Evolutionary conservation across 2,888 invertebrate species (phyloP), one percentile per base, ranked within the genome.

Genomic region (Teinopalpus imperialis): DNA sequence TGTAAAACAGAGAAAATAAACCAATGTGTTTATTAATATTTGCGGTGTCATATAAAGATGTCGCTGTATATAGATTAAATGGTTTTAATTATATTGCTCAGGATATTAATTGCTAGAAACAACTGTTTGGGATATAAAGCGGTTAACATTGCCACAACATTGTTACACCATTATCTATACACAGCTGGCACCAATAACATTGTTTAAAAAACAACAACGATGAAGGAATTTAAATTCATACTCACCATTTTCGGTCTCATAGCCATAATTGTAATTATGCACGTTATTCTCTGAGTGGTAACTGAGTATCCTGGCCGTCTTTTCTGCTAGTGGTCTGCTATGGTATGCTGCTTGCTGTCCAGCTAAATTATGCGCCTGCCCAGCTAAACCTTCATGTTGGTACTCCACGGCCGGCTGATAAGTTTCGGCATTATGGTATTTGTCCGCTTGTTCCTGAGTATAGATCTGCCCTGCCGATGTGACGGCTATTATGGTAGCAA

Each of bases 161-260:
- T n/a, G n/a, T n/a, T n/a, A n/a, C n/a, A n/a, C n/a, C n/a, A n/a
- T n/a, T n/a, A n/a, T n/a, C n/a, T n/a, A n/a, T n/a, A n/a, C n/a
- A n/a, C n/a, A n/a, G n/a, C n/a, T n/a, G n/a, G n/a, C n/a, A n/a
- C n/a, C n/a, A n/a, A n/a, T n/a, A n/a, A n/a, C n/a, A n/a, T n/a
- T n/a, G n/a, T n/a, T n/a, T n/a, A n/a, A n/a, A n/a, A n/a, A n/a
- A n/a, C n/a, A n/a, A n/a, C n/a, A n/a, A n/a, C n/a, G n/a, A n/a
- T n/a, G n/a, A n/a, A n/a, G n/a, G n/a, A n/a, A n/a, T n/a, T n/a
- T n/a, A n/a, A n/a, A n/a, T n/a, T n/a, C n/a, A n/a, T n/a, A n/a
- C 46, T 69, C 47, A 85, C 92, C 92, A 66, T 93, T 92, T 55
- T 91, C 92, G 51, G 93, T 92, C 57, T 92, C 92, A 66, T 90